phyloP scores from a whole-genome alignment of 2,888 invertebrate species.

The Villa cingulata region DNA sequence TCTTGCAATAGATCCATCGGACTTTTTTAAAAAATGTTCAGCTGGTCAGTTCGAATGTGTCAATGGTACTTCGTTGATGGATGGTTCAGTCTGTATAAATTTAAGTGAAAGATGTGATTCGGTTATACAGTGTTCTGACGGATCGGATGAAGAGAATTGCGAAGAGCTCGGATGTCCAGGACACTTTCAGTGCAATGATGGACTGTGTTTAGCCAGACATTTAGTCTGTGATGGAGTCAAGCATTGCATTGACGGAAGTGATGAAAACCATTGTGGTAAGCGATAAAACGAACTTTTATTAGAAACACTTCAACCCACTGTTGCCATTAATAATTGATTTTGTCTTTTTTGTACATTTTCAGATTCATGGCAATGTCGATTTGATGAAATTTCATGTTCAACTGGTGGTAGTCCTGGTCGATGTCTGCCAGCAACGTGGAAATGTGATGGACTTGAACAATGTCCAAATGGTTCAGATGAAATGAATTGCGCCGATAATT shows the following conservation, averaged over 20 bases:
- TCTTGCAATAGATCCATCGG: conserved; percentile 7
- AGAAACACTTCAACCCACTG: too few species aligned
- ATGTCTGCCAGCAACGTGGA: conserved; percentile 45
- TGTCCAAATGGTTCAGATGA: conserved; percentile 45
- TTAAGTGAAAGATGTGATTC: conserved; percentile 42
- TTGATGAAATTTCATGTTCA: conserved; percentile 42
- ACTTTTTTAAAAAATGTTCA: conserved; percentile 39
- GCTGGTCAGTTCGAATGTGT: conserved; percentile 44
- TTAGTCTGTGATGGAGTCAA: conserved; percentile 48
- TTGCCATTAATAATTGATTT: too few species aligned
- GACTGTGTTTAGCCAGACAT: conserved; percentile 45
- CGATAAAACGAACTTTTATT: too few species aligned
- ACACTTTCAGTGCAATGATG: conserved; percentile 45
- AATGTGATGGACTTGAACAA: conserved; percentile 44
- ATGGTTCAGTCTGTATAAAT: conserved; percentile 44
- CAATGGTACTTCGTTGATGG: conserved; percentile 43
- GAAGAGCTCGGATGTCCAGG: conserved; percentile 42
- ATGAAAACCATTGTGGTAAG: conserved; percentile 45
- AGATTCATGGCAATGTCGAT: conserved; percentile 39
- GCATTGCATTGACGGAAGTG: conserved; percentile 47
- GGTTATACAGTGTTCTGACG: conserved; percentile 46
- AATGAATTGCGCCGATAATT: conserved; percentile 38
- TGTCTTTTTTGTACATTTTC: conserved; percentile 15
- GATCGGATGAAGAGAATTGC: conserved; percentile 47
- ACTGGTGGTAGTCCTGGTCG: conserved; percentile 24